Base-by-base conservation (phyloP, 2,113 vertebrate genomes). In the Lepisosteus oculatus region DNA sequence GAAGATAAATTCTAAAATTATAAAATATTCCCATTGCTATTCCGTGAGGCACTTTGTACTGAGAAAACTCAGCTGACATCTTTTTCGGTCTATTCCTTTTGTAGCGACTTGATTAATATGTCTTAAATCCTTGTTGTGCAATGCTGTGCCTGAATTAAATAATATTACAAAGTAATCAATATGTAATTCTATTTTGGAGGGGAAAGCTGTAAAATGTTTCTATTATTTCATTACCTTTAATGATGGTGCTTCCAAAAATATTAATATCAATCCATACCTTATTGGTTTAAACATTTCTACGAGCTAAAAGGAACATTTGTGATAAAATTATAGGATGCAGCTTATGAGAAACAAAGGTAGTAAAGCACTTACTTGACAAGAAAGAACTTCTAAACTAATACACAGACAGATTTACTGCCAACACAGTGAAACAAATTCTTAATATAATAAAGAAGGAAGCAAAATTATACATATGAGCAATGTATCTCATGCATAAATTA, bases 171-270 rank as follows among this genome's bases (percentile, higher is more conserved):
- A 79, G 67, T 77, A 83, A 85, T 88, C 81, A 78, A 87, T 86
- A 86, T 70, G 83, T 81, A 82, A 87, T 85, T 83, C 81, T 77
- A 85, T 78, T 78, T 65, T 0, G 3, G 76, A 85, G 76, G 77
- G 75, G 51, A 68, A 72, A 81, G 74, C 73, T 72, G 70, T 7
- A 79, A 81, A 78, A 80, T 17, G 59, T 56, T 78, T 74, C 73
- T 67, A 29, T 65, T 62, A 74, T 79, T 65, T 74, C 80, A 78
- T 76, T 84, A 84, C 77, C 78, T 75, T 73, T 42, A 77, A 77
- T 76, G 68, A 74, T 65, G 62, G 69, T 55, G 62, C 62, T 1
- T 54, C 29, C 51, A 55, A 43, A 69, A 67, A 56, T 14, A 57
- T 63, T 42, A 17, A 54, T 12, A 51, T 8, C 4, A 65, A 65